Base-by-base conservation (phyloP, 2,797 vertebrate genomes). In the Microctenopoma lineatum region DNA sequence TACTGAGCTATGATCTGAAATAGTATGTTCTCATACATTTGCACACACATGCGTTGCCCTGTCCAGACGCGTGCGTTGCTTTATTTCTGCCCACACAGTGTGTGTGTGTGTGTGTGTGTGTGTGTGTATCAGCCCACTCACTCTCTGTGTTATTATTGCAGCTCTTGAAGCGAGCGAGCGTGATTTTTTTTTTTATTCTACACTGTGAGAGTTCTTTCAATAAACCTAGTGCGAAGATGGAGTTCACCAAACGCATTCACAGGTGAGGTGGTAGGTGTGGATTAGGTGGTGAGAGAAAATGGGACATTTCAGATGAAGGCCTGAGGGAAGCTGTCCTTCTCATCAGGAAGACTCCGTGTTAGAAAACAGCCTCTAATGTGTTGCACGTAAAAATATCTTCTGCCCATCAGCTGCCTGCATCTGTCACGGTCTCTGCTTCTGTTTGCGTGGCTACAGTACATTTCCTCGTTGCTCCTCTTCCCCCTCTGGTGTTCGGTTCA, bases 71-170 rank as follows among this genome's bases (percentile, higher is more conserved):
- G 14, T 38, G 44, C 6, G 1, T 44, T 34, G 13, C 39, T 16
- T 32, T 48, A 34, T 41, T 65, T 59, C 29, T 70, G 36, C 34
- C 55, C 54, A 66, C 27, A 21, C 21, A 21, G 21, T 21, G 21
- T 21, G 21, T 21, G 21, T 21, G 21, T 21, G 21, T 21, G 21
- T 21, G 21, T 21, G 21, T 21, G 21, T 21, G 21, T 21, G 42
- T 68, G 27, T 3, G 3, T 48, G 58, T 50, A 55, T 60, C 61
- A 60, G 36, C 54, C 46, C 38, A 57, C 65, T 48, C 15, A 54
- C 29, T 60, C 9, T 29, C 56, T 70, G 50, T 64, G 55, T 64
- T 52, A 53, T 45, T 48, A 51, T 26, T 66, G 39, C 41, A 69
- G 59, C 61, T 6, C 26, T 26, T 56, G 27, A 29, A 59, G 32